Evolutionary conservation across 2,797 vertebrate genomes (phyloP).

Genomic region (Malurus splendens): DNA sequence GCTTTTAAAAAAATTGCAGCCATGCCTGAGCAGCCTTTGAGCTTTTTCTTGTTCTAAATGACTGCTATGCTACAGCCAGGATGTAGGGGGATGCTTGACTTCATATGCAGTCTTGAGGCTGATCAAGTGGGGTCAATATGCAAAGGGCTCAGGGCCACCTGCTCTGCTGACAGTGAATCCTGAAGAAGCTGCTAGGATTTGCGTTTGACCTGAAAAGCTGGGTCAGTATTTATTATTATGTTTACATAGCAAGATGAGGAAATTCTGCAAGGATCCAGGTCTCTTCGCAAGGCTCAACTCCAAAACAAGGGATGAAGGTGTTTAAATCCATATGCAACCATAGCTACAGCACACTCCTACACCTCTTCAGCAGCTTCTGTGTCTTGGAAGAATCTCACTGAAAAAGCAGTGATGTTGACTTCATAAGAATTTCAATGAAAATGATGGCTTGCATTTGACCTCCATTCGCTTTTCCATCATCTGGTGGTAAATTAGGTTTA

Average conservation of each 20-base stretch:
- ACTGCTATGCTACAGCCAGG: not conserved
- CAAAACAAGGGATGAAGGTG: not conserved
- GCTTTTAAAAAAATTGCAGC: not conserved
- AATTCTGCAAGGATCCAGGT: not conserved
- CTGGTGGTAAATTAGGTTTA: not conserved
- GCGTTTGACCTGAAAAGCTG: not conserved
- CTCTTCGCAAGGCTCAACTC: not conserved
- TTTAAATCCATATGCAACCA: not conserved
- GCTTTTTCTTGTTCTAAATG: not conserved
- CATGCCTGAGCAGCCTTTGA: not conserved
- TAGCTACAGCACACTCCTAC: rapidly evolving
- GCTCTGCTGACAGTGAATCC: not conserved
- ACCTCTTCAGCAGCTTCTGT: not conserved
- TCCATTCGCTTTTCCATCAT: not conserved
- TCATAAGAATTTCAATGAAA: not conserved
- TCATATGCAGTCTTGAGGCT: not conserved
- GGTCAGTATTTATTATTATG: not conserved
- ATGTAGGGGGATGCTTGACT: not conserved
- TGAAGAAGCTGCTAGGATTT: not conserved
- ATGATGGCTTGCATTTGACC: not conserved
- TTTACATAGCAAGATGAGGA: not conserved
- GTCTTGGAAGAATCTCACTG: not conserved
- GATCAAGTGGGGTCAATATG: not conserved
- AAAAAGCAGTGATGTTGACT: not conserved
- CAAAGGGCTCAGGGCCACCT: rapidly evolving